Evolutionary conservation across 2,797 vertebrate genomes (phyloP).

Genomic region (Tolypeutes matacus): DNA sequence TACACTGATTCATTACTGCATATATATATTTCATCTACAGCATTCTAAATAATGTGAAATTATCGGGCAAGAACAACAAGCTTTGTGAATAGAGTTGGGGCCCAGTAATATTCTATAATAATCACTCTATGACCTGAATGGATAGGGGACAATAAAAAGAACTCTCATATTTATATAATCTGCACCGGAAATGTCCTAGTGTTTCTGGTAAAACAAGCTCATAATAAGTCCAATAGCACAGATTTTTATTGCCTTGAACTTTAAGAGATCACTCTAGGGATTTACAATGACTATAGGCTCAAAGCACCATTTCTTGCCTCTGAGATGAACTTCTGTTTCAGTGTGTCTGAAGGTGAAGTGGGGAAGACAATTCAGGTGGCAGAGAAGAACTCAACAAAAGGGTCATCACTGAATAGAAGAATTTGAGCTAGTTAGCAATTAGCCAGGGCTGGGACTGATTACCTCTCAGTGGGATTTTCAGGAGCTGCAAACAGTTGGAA

Average conservation of each 20-base stretch:
- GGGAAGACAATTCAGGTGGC: constrained; percentile 30
- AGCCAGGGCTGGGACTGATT: constrained; percentile 6
- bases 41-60: constrained; percentile 10
- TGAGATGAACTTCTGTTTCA: not conserved
- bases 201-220: constrained; percentile 32
- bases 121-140: constrained; percentile 10
- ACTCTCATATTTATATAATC: constrained; percentile 12
- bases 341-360: not conserved
- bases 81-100: constrained; percentile 24
- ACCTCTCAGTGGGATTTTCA: constrained; percentile 54
- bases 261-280: constrained; percentile 25
- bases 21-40: constrained; percentile 37
- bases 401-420: not conserved
- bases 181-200: not conserved
- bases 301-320: not conserved
- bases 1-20: constrained; percentile 20
- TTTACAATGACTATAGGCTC: constrained; percentile 20
- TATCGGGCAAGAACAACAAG: not conserved
- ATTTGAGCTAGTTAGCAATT: constrained; percentile 40
- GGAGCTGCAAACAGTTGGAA: constrained; percentile 14
- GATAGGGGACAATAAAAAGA: constrained; percentile 3
- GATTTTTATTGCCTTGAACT: constrained; percentile 27
- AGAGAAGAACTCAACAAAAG: constrained; percentile 61
- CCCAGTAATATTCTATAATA: constrained; percentile 24
- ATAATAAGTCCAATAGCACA: not conserved